These are phyloP conservation scores for Drosophila auraria DNA, from an alignment of 1,140 invertebrate species.

Conservation along the genomic window DNA sequence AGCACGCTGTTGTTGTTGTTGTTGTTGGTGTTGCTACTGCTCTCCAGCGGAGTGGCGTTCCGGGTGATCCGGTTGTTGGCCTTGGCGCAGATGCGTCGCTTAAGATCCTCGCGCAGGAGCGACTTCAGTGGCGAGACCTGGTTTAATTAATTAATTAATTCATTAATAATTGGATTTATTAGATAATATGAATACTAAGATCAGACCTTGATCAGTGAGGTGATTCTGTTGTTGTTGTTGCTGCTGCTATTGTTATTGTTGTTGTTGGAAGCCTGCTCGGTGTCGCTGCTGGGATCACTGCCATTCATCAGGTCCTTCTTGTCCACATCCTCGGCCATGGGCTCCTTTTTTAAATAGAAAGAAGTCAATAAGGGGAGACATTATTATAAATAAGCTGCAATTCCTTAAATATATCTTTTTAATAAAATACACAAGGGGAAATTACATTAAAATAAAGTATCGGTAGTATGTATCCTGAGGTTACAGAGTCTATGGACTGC, in stretches of 20 bases:
- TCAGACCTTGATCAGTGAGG: constrained; percentile 83
- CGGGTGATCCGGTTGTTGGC: constrained; percentile 86
- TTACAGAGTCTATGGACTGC: not conserved
- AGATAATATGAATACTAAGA: no score
- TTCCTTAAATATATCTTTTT: not conserved
- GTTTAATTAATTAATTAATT: not conserved
- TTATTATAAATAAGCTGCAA: not conserved
- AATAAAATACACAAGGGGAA: no score
- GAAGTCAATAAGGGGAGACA: not conserved
- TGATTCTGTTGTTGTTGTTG: constrained; percentile 75
- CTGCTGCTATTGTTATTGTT: constrained; percentile 42
- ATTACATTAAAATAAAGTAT: no score
- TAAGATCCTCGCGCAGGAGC: constrained; percentile 92
- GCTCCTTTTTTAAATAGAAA: constrained; percentile 36
- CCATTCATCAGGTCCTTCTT: constrained; percentile 62
- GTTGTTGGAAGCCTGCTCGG: constrained; percentile 73
- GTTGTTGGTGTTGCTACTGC: constrained; percentile 57
- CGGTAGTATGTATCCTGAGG: no score
- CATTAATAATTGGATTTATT: not conserved
- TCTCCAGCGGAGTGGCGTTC: constrained; percentile 75
- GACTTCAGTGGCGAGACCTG: constrained; percentile 93
- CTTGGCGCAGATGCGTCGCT: constrained; percentile 89
- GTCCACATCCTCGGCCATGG: constrained; percentile 50
- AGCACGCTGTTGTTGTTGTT: constrained; percentile 79
- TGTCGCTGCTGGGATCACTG: constrained; percentile 70